Evolutionary conservation across 2,888 invertebrate genomes (phyloP), one percentile per base, ranked within the genome.

Genomic region (Dynastes maya): DNA sequence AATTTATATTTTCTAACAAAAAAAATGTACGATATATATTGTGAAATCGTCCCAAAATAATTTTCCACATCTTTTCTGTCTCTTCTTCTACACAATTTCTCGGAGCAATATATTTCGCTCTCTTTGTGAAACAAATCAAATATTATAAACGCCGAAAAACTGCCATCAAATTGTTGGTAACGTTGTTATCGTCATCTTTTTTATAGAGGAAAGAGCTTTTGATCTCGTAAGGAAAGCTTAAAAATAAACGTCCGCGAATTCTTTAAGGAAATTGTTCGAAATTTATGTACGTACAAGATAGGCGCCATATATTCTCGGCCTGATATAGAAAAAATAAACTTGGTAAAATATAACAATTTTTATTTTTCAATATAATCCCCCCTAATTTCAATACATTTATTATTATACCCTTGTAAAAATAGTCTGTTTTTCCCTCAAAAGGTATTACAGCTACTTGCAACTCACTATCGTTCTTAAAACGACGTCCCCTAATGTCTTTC

Each of bases 51-150:
- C 3, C 4, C 65, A 16, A 68, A 49, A 68, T 51, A 68, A 51
- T 29, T 51, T 51, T 68, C 8, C 8, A 22, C n/a, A 53, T 16
- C 2, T 2, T 55, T 55, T 13, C 22, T 29, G 37, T 13, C 27
- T 68, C 51, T 27, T 53, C 49, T 68, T 65, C 11, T 49, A 8
- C 27, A n/a, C 16, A 6, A 37, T 29, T 27, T 51, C 29, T 51
- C 68, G 22, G 13, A 11, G 29, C 29, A 68, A 68, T 49, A 68
- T 68, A 22, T 22, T 51, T 63, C 49, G n/a, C 51, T 13, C 51
- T 51, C 51, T 22, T 29, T 68, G 27, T 22, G 27, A 51, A 40
- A 45, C 49, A 29, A 68, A 51, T 68, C 29, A 68, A 51, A 68
- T 68, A 51, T 65, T 63, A 63, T 32, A 40, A 11, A 68, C 49